Percentiles rank a stretch among this genome's conserved stretches.
Conservation (phyloP, 2,113 vertebrate genomes). For the Mandrillus leucophaeus region DNA sequence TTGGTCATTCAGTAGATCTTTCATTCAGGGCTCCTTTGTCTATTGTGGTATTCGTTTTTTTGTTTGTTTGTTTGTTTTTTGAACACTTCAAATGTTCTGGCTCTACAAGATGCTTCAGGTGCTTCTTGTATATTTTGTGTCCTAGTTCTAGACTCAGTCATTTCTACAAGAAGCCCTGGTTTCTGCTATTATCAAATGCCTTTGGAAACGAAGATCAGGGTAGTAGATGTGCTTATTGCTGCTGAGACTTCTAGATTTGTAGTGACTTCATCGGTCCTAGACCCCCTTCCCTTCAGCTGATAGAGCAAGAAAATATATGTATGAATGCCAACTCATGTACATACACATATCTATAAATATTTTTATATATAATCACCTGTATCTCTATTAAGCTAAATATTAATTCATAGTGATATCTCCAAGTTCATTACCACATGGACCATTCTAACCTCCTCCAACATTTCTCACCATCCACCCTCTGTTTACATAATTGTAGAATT, state of each 20-base stretch:
- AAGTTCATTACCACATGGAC: neutral
- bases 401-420: neutral
- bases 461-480: neutral
- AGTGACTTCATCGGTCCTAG: neutral
- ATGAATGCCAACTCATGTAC: neutral
- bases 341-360: neutral
- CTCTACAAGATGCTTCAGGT: neutral
- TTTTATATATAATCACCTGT: neutral
- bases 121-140: neutral
- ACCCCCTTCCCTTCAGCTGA: neutral
- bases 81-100: neutral
- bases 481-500: neutral
- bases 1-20: neutral
- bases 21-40: neutral
- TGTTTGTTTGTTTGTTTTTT: neutral
- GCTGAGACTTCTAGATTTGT: neutral
- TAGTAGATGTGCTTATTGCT: neutral
- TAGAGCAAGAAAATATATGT: neutral
- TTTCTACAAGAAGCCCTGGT: neutral
- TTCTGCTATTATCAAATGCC: neutral
- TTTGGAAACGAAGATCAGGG: neutral
- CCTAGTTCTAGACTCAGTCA: neutral
- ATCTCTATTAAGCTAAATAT: neutral
- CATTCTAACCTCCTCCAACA: neutral
- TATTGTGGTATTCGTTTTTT: neutral